phyloP scores from a whole-genome alignment of 2,888 invertebrate species.

The Heliothis peltigera region DNA sequence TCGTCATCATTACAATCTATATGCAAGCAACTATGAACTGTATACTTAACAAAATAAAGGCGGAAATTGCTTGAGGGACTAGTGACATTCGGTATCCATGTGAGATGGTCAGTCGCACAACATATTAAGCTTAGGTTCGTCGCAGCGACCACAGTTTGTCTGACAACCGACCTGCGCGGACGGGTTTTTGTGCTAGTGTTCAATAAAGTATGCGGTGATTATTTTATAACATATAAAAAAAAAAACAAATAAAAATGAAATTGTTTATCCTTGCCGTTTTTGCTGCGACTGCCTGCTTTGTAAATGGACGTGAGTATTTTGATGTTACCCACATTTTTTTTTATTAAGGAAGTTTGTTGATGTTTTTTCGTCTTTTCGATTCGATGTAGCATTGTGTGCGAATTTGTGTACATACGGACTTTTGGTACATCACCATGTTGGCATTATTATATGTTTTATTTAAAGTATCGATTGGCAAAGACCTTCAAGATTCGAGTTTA shows the following conservation, averaged over 20 bases:
- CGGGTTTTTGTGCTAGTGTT: conserved; percentile 47
- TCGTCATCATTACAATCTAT: conserved; percentile 8
- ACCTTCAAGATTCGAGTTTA: not conserved
- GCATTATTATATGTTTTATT: not conserved
- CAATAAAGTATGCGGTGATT: conserved; percentile 53
- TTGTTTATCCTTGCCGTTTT: conserved; percentile 48
- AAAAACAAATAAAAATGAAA: conserved; percentile 39
- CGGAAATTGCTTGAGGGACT: conserved; percentile 9
- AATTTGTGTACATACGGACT: not conserved
- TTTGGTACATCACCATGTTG: not conserved
- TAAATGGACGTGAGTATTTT: conserved; percentile 65
- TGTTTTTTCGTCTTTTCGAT: conserved; percentile 19
- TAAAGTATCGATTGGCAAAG: not conserved
- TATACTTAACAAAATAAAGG: rapidly evolving
- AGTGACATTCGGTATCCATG: conserved; percentile 3
- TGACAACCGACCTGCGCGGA: conserved; percentile 36
- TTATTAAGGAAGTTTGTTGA: conserved; percentile 26
- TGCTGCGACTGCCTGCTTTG: conserved; percentile 52
- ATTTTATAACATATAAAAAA: conserved; percentile 7
- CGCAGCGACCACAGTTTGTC: conserved; percentile 40
- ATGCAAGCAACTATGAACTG: conserved; percentile 7
- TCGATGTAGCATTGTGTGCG: conserved; percentile 12
- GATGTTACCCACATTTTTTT: not conserved
- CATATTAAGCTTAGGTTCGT: conserved; percentile 26
- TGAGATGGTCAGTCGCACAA: conserved; percentile 35